Percentiles rank a stretch among this genome's conserved stretches.
Evolutionary conservation across 2,113 vertebrate species (phyloP).

Genomic region (Callithrix jacchus): DNA sequence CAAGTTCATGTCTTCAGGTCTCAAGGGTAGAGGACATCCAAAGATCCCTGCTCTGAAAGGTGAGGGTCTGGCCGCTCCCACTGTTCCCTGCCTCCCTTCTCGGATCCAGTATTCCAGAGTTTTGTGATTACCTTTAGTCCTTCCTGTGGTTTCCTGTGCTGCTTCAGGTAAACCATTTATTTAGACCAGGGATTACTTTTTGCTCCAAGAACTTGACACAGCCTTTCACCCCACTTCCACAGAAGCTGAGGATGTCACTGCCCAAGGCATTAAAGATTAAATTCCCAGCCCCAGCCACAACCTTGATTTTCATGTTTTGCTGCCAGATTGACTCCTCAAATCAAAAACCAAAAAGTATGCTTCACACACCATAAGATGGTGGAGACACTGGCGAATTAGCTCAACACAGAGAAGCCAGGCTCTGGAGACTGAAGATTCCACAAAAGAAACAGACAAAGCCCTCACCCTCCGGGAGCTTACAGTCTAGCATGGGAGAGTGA

Average conservation of each 20-base stretch:
- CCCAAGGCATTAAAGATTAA: neutral
- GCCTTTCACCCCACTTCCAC: too few relatives aligned
- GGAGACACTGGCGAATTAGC: neutral
- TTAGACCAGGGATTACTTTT: neutral
- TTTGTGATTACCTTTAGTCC: neutral
- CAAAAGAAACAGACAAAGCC: neutral
- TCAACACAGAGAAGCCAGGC: neutral
- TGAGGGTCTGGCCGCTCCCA: neutral
- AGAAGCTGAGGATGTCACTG: neutral
- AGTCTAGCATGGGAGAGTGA: neutral
- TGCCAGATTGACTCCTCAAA: neutral
- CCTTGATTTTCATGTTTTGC: too few relatives aligned
- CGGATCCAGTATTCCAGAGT: neutral
- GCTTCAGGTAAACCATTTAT: neutral
- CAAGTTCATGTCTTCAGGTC: neutral
- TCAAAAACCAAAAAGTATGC: neutral
- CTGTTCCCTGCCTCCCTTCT: rapidly evolving
- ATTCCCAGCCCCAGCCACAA: neutral
- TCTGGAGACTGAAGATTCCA: neutral
- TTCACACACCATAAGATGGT: rapidly evolving
- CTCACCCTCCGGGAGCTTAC: neutral
- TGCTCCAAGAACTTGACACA: rapidly evolving
- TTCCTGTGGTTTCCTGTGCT: neutral
- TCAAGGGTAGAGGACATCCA: rapidly evolving
- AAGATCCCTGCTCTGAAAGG: rapidly evolving